Conservation (phyloP, 1,140 invertebrate species). For the Pseudomyrmex concolor region DNA sequence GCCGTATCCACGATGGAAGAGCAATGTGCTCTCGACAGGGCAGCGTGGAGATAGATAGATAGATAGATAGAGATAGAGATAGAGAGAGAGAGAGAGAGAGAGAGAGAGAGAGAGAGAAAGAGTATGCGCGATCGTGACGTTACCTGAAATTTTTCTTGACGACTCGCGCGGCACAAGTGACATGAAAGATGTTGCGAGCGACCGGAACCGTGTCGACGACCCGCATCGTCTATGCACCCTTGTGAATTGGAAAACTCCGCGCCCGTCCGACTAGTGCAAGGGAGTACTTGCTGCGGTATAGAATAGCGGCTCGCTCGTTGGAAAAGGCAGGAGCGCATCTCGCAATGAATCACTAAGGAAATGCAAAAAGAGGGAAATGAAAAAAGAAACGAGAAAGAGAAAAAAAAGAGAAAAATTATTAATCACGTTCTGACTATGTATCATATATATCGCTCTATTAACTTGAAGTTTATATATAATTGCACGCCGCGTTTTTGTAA, state of each 20-base stretch:
- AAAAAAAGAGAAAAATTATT: conserved; percentile 9
- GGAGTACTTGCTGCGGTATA: conserved; percentile 42
- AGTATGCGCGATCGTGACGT: not conserved
- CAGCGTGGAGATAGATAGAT: no score
- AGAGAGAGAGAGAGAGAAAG: no score
- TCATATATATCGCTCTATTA: no score
- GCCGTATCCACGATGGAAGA: not conserved
- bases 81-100: no score
- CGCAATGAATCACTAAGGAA: not conserved
- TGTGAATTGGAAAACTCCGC: conserved; percentile 69
- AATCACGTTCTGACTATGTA: no score
- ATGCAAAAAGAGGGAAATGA: not conserved
- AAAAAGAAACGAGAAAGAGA: not conserved
- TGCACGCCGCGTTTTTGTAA: no score
- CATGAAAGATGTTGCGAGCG: conserved; percentile 35
- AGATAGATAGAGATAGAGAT: no score
- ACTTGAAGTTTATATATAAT: no score
- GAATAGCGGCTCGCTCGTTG: no score
- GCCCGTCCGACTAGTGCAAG: conserved; percentile 4
- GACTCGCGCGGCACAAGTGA: not conserved
- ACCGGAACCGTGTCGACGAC: conserved; percentile 66
- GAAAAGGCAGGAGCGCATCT: conserved; percentile 72
- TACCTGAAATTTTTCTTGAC: conserved; percentile 40
- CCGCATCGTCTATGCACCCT: conserved; percentile 72
- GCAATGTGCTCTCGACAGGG: not conserved